Percentiles rank a stretch among this genome's conserved stretches.
These are phyloP conservation scores for Hylyphantes graminicola DNA, from an alignment of 1,140 invertebrate genomes.

Conservation along the genomic window DNA sequence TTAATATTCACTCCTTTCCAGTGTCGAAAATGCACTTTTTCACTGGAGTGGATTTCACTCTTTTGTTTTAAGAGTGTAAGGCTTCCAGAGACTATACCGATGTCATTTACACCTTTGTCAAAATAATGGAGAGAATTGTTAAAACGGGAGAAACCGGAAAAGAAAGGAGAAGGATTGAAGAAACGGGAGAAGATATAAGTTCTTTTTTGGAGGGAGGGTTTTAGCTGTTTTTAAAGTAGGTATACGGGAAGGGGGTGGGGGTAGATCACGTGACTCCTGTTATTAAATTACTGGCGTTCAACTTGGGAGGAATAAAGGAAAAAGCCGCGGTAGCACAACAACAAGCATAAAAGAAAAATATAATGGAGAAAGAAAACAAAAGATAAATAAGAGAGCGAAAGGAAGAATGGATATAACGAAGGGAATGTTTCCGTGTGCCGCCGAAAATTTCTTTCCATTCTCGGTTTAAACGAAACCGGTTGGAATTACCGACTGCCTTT, in stretches of 20 bases:
- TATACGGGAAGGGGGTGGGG: constrained; percentile 15
- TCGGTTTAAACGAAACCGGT: constrained; percentile 34
- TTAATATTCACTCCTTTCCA: no score
- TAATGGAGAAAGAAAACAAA: constrained; percentile 44
- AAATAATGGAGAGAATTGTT: background rate
- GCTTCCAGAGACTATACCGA: no score
- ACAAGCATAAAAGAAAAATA: constrained; percentile 8
- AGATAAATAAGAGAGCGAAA: constrained; percentile 31
- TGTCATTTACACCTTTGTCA: no score
- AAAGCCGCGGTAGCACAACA: constrained; percentile 28
- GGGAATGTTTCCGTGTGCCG: constrained; percentile 47
- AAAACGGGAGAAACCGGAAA: background rate
- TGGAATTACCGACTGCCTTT: constrained; percentile 47
- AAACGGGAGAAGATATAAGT: constrained; percentile 53
- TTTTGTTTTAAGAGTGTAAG: constrained; percentile 23
- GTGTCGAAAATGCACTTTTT: no score
- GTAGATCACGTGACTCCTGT: constrained; percentile 57
- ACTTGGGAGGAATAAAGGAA: constrained; percentile 49
- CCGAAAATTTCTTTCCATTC: constrained; percentile 38
- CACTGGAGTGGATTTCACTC: no score
- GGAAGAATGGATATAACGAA: constrained; percentile 44
- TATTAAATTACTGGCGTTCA: constrained; percentile 60
- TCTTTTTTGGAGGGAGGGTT: constrained; percentile 21
- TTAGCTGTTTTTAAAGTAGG: constrained; percentile 57
- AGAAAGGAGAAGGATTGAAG: constrained; percentile 1